Percentiles rank a stretch among this genome's conserved stretches.
Conservation (phyloP, 2,888 invertebrate species). For the Atherix ibis region DNA sequence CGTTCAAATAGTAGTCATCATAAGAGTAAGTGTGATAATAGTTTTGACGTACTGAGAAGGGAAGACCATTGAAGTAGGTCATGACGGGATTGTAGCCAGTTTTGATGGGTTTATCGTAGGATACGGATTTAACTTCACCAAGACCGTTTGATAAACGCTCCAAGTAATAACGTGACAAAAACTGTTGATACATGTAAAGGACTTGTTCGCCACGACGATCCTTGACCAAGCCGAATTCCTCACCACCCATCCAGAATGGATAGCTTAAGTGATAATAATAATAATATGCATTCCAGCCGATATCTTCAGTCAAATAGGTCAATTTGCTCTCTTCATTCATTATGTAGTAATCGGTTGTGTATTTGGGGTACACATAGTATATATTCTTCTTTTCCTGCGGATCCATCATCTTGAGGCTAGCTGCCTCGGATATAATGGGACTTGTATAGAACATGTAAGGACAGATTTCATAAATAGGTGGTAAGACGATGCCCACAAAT, state of each 20-base stretch:
- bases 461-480: constrained; percentile 60
- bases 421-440: constrained; percentile 24
- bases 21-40: constrained; percentile 36
- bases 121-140: constrained; percentile 44
- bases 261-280: constrained; percentile 39
- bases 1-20: constrained; percentile 28
- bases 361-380: constrained; percentile 29
- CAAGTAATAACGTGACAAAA: constrained; percentile 57
- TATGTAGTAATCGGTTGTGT: constrained; percentile 35
- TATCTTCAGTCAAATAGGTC: constrained; percentile 50
- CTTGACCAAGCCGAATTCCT: constrained; percentile 36
- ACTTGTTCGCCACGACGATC: constrained; percentile 47
- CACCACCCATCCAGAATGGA: constrained; percentile 46
- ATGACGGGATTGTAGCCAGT: constrained; percentile 49
- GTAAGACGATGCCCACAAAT: constrained; percentile 47
- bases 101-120: constrained; percentile 36
- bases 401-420: constrained; percentile 22
- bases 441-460: constrained; percentile 48
- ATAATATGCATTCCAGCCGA: constrained; percentile 43
- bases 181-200: constrained; percentile 49
- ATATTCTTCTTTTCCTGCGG: constrained; percentile 17
- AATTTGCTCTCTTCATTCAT: constrained; percentile 37
- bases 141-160: constrained; percentile 56
- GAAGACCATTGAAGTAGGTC: constrained; percentile 45
- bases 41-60: constrained; percentile 46